Percentiles rank a stretch among this genome's conserved stretches.
Conservation (phyloP, 2,113 vertebrate species). For the Gorsachius goisagi region DNA sequence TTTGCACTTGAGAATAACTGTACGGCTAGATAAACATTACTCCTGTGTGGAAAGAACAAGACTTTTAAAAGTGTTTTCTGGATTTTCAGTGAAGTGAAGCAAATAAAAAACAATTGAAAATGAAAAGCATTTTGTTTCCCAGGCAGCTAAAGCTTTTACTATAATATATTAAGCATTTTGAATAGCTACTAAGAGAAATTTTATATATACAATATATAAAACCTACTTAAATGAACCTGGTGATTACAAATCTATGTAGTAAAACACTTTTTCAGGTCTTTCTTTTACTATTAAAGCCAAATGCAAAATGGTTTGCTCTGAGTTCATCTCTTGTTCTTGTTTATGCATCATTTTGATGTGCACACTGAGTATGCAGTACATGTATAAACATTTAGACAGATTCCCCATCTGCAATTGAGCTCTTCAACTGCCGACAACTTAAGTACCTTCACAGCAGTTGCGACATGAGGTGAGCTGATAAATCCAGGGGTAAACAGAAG, state of each 20-base stretch:
- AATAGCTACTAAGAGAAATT: background rate
- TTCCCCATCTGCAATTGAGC: background rate
- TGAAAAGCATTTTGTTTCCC: background rate
- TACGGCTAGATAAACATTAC: background rate
- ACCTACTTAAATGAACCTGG: background rate
- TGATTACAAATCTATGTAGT: background rate
- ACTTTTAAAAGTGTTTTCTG: background rate
- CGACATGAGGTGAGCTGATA: background rate
- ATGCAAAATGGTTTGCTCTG: background rate
- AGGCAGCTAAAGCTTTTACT: background rate
- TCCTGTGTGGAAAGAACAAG: background rate
- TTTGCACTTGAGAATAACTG: background rate
- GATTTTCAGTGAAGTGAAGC: background rate
- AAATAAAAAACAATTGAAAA: background rate
- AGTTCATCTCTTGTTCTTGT: background rate
- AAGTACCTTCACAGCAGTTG: background rate
- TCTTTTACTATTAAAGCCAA: background rate
- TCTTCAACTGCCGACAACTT: background rate
- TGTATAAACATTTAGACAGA: background rate
- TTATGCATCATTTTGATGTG: background rate
- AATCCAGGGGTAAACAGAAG: background rate
- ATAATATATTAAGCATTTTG: background rate
- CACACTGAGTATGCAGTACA: background rate
- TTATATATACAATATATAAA: background rate
- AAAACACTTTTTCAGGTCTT: background rate